Percentiles rank a stretch among this genome's conserved stretches.
phyloP scores from a whole-genome alignment of 2,888 invertebrate genomes.

The Hyles lineata region DNA sequence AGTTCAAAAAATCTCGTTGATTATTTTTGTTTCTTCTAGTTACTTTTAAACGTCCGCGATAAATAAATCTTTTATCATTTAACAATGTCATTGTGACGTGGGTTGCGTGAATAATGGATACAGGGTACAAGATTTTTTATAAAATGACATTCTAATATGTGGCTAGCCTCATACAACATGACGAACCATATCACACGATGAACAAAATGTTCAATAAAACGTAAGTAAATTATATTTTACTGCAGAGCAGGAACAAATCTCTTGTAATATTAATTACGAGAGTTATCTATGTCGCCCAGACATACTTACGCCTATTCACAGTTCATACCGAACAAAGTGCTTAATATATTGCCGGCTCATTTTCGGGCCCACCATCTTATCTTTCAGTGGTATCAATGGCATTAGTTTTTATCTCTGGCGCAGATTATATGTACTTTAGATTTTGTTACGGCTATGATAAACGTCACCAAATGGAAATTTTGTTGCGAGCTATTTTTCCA shows the following conservation, averaged over 20 bases:
- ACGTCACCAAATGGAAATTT: slow-evolving; percentile 41
- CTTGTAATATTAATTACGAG: no score
- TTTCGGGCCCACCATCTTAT: slow-evolving; percentile 14
- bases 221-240: no score
- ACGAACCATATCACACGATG: no score
- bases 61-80: no score
- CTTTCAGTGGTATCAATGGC: slow-evolving; percentile 40
- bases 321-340: slow-evolving; percentile 4
- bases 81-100: no score
- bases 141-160: no score
- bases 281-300: neutral
- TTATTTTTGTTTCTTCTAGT: neutral
- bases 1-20: neutral
- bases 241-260: no score
- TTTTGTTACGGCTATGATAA: slow-evolving; percentile 40
- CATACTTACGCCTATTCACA: neutral
- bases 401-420: slow-evolving; percentile 45
- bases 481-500: slow-evolving; percentile 25
- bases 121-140: no score
- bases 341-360: neutral
- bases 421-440: slow-evolving; percentile 48
- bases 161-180: no score
- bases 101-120: no score
- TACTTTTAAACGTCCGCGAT: neutral
- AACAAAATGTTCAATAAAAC: no score